Conservation (phyloP, 2,888 invertebrate species). For the Diarsia mendica region DNA sequence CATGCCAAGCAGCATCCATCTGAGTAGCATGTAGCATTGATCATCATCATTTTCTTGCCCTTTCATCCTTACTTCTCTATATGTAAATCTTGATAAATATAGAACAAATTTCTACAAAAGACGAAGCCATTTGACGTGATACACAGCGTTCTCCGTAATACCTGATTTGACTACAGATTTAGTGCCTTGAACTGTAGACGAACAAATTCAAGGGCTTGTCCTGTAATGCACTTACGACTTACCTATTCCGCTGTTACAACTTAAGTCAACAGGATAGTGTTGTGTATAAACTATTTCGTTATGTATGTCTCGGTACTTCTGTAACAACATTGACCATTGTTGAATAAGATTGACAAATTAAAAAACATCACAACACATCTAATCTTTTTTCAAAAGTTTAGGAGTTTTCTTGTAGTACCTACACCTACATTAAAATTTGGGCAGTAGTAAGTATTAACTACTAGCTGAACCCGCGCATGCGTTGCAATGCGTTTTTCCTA, state of each 20-base stretch:
- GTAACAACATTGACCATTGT: not conserved
- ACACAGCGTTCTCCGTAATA: slow-evolving; percentile 11
- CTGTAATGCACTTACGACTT: slow-evolving; percentile 37
- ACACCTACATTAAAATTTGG: no score
- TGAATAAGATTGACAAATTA: not conserved
- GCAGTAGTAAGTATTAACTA: no score
- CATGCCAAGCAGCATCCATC: no score
- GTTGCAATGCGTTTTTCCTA: no score
- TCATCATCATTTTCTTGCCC: no score
- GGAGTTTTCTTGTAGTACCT: no score
- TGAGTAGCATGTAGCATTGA: no score
- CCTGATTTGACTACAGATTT: slow-evolving; percentile 45
- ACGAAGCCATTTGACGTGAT: slow-evolving; percentile 24
- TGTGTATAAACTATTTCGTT: not conserved
- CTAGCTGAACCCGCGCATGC: no score
- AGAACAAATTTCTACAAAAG: not conserved
- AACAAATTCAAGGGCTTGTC: slow-evolving; percentile 48
- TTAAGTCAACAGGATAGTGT: not conserved
- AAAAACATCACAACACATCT: not conserved
- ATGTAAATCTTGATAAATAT: not conserved
- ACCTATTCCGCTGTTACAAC: slow-evolving; percentile 23
- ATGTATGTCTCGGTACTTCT: no score
- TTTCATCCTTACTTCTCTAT: no score
- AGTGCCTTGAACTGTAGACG: slow-evolving; percentile 41
- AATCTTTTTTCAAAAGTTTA: no score